phyloP scores from a whole-genome alignment of 2,888 invertebrate genomes.

The Chrysotoxum bicinctum region DNA sequence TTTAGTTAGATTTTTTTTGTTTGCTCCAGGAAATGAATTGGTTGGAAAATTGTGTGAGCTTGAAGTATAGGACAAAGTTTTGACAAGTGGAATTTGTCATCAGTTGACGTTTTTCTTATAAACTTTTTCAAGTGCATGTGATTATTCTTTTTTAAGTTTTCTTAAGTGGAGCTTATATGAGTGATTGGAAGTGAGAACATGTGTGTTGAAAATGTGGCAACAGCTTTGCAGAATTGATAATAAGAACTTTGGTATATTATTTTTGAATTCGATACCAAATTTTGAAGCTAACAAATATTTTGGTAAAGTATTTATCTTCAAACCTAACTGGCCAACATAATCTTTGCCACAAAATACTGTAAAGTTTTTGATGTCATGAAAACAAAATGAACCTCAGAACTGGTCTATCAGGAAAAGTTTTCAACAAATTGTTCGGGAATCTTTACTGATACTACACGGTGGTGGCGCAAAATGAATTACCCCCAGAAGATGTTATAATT shows the following conservation, averaged over 20 bases:
- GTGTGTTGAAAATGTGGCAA: neutral
- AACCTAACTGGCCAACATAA: too few species aligned
- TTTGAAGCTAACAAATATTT: too few species aligned
- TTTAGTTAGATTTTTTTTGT: neutral
- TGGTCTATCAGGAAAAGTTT: too few species aligned
- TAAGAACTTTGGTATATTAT: neutral
- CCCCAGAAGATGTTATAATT: too few species aligned
- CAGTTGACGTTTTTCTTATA: conserved; percentile 9
- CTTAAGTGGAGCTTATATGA: conserved; percentile 1
- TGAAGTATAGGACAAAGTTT: conserved; percentile 34
- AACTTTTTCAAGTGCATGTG: neutral
- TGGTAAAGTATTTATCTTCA: too few species aligned
- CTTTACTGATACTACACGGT: too few species aligned
- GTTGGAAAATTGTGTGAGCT: neutral
- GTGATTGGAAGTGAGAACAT: neutral
- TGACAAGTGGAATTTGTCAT: conserved; percentile 9
- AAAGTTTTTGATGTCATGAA: too few species aligned
- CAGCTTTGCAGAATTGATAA: neutral
- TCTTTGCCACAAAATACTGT: too few species aligned
- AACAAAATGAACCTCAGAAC: too few species aligned
- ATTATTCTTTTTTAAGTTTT: conserved; percentile 2
- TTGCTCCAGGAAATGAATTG: neutral
- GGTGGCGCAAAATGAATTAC: too few species aligned
- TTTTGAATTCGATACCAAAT: neutral
- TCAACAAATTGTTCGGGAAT: too few species aligned